These are phyloP conservation scores for Parascotia fuliginaria DNA, from an alignment of 2,888 invertebrate species.

Conservation along the genomic window DNA sequence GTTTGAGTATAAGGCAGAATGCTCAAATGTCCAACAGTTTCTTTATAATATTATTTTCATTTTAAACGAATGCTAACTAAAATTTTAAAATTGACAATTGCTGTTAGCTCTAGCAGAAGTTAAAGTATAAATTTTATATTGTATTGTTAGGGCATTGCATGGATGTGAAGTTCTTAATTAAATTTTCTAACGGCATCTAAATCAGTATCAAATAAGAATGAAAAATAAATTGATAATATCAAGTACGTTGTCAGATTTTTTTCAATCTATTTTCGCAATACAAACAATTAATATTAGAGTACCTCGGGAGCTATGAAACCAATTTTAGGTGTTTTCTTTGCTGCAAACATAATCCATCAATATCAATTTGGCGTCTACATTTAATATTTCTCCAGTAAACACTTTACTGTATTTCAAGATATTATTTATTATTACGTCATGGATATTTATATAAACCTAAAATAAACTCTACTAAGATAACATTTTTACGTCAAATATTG, in stretches of 20 bases:
- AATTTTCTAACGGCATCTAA: too few species aligned
- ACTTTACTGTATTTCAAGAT: slow-evolving; percentile 17
- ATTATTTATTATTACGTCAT: slow-evolving; percentile 19
- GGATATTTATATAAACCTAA: slow-evolving; percentile 2
- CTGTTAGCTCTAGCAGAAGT: too few species aligned
- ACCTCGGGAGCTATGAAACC: slow-evolving; percentile 23
- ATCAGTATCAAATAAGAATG: neutral
- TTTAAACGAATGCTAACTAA: too few species aligned
- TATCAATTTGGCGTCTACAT: slow-evolving; percentile 24
- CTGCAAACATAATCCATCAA: slow-evolving; percentile 35
- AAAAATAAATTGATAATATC: slow-evolving; percentile 6
- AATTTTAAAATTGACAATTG: too few species aligned
- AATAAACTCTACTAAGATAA: slow-evolving; percentile 18
- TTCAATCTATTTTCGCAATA: slow-evolving; percentile 20
- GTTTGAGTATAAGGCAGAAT: too few species aligned
- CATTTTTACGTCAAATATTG: neutral
- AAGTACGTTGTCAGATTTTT: slow-evolving; percentile 2
- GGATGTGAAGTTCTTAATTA: too few species aligned
- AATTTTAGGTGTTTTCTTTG: slow-evolving; percentile 26
- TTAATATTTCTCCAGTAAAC: slow-evolving; percentile 24
- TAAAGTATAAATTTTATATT: too few species aligned
- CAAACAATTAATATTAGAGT: slow-evolving; percentile 25
- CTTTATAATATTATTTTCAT: too few species aligned
- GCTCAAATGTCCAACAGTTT: too few species aligned
- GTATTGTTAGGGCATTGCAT: too few species aligned